phyloP scores from a whole-genome alignment of 2,888 invertebrate genomes.

The Branchipolynoe longqiensis region DNA sequence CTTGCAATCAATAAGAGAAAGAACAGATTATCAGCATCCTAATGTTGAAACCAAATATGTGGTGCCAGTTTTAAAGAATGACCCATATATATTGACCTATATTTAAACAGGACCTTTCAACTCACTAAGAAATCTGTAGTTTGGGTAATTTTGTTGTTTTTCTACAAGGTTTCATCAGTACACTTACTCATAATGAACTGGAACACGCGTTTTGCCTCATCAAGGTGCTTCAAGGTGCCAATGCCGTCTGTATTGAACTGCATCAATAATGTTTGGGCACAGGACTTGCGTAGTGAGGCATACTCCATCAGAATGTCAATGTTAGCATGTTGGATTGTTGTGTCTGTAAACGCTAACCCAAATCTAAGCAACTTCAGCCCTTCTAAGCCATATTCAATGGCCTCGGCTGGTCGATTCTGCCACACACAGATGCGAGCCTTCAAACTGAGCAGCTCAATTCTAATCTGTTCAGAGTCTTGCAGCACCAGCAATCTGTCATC shows the following conservation, averaged over 20 bases:
- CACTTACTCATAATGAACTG: slow-evolving; percentile 24
- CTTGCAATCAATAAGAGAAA: too few species aligned
- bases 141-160: too few species aligned
- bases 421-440: slow-evolving; percentile 33
- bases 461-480: neutral
- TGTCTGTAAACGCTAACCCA: too few species aligned
- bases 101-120: too few species aligned
- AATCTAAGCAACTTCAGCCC: neutral
- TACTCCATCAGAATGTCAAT: neutral
- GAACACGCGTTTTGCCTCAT: neutral
- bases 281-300: slow-evolving; percentile 23
- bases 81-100: too few species aligned
- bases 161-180: too few species aligned
- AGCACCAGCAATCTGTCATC: neutral
- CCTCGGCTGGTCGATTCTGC: neutral
- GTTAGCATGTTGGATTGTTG: neutral
- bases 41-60: too few species aligned
- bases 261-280: neutral
- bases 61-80: too few species aligned
- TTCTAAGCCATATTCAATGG: neutral
- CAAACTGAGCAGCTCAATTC: slow-evolving; percentile 20
- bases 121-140: too few species aligned
- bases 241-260: neutral
- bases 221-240: neutral
- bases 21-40: too few species aligned